These are phyloP conservation scores for Pachypeltis micranthus DNA, from an alignment of 1,140 invertebrate genomes.

Conservation along the genomic window DNA sequence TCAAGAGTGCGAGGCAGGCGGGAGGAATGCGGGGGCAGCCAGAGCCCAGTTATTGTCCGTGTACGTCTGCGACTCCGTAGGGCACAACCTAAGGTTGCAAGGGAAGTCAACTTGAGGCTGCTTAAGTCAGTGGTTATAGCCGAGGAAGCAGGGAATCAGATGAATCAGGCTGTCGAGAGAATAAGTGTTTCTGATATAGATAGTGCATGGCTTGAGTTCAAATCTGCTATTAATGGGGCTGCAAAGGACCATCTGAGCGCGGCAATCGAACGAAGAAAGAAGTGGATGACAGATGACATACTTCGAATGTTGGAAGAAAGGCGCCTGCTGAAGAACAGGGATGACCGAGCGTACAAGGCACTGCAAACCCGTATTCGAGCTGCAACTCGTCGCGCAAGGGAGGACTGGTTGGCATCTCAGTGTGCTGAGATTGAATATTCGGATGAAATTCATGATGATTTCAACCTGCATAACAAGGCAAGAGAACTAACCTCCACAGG, in stretches of 20 bases:
- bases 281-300: conserved; percentile 28
- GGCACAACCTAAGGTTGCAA: background rate
- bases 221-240: conserved; percentile 1
- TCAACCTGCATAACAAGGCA: conserved; percentile 21
- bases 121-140: background rate
- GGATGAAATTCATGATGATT: conserved; percentile 15
- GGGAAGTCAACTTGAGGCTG: conserved; percentile 7
- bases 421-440: conserved; percentile 17
- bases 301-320: conserved; percentile 25
- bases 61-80: conserved; percentile 13
- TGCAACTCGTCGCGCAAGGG: conserved; percentile 9
- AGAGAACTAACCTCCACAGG: conserved; percentile 19
- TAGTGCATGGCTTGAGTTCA: background rate
- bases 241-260: conserved; percentile 4
- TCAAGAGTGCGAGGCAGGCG: conserved; percentile 27
- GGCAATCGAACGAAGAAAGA: conserved; percentile 11
- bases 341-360: background rate
- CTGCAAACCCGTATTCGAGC: conserved; percentile 1
- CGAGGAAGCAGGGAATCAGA: background rate
- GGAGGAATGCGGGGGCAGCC: conserved; percentile 12
- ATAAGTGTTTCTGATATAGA: conserved; percentile 7
- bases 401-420: conserved; percentile 10
- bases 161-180: conserved; percentile 14
- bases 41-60: conserved; percentile 28
- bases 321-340: conserved; percentile 21